Base-by-base conservation (phyloP, 2,888 invertebrate genomes). In the Nezara viridula region DNA sequence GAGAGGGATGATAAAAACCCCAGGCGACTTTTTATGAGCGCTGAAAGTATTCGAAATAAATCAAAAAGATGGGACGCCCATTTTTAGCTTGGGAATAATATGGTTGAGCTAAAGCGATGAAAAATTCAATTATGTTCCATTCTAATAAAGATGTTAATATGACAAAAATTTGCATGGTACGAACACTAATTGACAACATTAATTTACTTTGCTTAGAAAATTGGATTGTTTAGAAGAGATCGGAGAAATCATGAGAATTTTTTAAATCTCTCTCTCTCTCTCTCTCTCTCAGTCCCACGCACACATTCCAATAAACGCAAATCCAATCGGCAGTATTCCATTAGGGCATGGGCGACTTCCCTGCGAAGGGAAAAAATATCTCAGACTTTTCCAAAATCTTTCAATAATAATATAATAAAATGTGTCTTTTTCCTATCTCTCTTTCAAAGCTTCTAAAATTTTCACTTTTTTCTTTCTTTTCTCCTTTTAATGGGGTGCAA, bases 401-500 rank as follows among this genome's bases (percentile, higher is more conserved):
- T 27, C 50, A 86, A 19, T n/a, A 60, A 27, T 60, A 60, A 60
- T 60, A 27, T 60, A 66, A 66, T 66, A 66, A 66, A n/a, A 55
- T 14, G 9, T 27, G 14, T 27, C 5, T 27, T 60, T 60, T 66
- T 32, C 21, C 32, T 32, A 66, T 6, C 66, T 44, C 21, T 2
- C 44, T 44, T 81, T 81, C 40, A 81, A 44, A 81, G 77, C 40
- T 44, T 44, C 14, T 44, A 81, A 21, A 81, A 44, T 81, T 40
- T 81, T 40, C 24, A 2, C 9, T 44, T n/a, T 81, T 12, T n/a
- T n/a, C n/a, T n/a, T n/a, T n/a, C n/a, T n/a, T n/a, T n/a, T n/a
- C n/a, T n/a, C n/a, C n/a, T 81, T 81, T 81, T 81, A 44, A 44
- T n/a, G 81, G 81, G 81, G 44, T 81, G 81, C 81, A 81, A 81